These are phyloP conservation scores for Elysia chlorotica DNA, from an alignment of 1,140 invertebrate species.

Conservation along the genomic window DNA sequence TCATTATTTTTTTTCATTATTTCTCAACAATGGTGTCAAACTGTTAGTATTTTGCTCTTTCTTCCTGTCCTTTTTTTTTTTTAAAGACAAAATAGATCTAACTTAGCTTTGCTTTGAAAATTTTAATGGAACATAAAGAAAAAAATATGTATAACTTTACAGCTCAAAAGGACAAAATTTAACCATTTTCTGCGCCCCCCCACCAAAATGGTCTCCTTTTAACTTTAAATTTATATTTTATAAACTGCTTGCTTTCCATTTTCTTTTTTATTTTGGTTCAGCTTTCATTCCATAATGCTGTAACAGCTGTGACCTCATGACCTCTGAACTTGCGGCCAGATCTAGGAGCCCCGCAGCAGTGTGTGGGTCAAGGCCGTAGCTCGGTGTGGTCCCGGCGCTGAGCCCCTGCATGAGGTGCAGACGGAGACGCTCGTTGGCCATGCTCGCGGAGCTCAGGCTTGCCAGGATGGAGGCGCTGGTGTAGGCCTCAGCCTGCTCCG, in stretches of 20 bases:
- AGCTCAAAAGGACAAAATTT: background rate
- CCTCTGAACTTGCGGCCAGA: slow-evolving; percentile 9
- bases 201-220: background rate
- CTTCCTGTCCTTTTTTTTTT: no score
- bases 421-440: slow-evolving; percentile 9
- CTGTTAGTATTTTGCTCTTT: no score
- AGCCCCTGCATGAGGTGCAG: slow-evolving; percentile 17
- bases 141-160: no score
- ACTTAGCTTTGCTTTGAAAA: background rate
- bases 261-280: slow-evolving; percentile 14
- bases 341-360: background rate
- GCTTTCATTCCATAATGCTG: slow-evolving; percentile 23
- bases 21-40: no score
- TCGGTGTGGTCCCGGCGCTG: background rate
- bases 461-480: slow-evolving; percentile 21
- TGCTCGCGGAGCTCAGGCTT: slow-evolving; percentile 5
- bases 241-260: background rate
- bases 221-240: background rate
- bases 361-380: background rate
- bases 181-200: no score
- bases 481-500: slow-evolving; percentile 16
- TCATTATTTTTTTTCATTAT: no score
- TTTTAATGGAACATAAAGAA: background rate
- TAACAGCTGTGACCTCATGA: slow-evolving; percentile 7
- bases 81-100: background rate